These are phyloP conservation scores for Diprion similis DNA, from an alignment of 1,140 invertebrate species.

Conservation along the genomic window DNA sequence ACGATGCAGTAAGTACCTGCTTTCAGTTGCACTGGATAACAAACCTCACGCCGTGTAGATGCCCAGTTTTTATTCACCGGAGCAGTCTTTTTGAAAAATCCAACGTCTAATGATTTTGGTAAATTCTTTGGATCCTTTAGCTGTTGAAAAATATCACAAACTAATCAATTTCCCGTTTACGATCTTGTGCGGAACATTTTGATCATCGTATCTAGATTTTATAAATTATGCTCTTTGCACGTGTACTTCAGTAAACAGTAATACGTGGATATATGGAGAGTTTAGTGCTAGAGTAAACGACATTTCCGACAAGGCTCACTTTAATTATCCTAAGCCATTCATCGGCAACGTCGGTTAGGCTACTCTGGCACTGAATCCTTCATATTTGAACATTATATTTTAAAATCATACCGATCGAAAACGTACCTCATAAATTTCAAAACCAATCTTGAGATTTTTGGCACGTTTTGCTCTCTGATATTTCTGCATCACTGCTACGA, in stretches of 20 bases:
- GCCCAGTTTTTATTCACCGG: conserved; percentile 89
- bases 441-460: conserved; percentile 96
- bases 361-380: too few species aligned
- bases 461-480: conserved; percentile 89
- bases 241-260: too few species aligned
- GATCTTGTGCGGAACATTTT: too few species aligned
- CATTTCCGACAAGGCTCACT: too few species aligned
- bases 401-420: neutral
- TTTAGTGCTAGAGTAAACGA: too few species aligned
- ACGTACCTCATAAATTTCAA: conserved; percentile 89
- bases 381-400: too few species aligned
- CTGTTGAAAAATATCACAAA: conserved; percentile 53
- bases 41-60: conserved; percentile 95
- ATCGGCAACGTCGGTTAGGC: too few species aligned
- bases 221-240: too few species aligned
- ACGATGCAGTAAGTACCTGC: conserved; percentile 96
- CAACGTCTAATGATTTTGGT: conserved; percentile 83
- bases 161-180: conserved; percentile 8
- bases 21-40: conserved; percentile 89
- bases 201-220: too few species aligned
- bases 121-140: conserved; percentile 77
- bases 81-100: conserved; percentile 96
- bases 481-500: conserved; percentile 93
- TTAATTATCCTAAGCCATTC: too few species aligned
- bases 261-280: too few species aligned